Evolutionary conservation across 2,888 invertebrate genomes (phyloP).

Genomic region (Podabrus alpinus): DNA sequence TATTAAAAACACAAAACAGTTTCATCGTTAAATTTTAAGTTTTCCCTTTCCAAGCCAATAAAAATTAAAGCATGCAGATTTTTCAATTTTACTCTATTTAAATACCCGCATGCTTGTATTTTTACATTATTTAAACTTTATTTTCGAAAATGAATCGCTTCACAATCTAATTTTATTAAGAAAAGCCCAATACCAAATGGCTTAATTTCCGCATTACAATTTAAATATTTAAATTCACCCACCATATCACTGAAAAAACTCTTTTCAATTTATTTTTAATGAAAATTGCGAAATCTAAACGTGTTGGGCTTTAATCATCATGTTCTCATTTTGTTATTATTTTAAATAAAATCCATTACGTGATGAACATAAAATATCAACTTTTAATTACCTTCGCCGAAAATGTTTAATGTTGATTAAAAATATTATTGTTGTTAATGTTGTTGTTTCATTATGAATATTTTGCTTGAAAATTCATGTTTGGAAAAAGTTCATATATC

Average conservation of each 20-base stretch:
- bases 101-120: not conserved
- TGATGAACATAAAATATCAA: not conserved
- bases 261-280: not conserved
- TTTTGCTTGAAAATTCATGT: not conserved
- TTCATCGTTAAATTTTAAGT: not conserved
- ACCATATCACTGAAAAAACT: not conserved
- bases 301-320: not conserved
- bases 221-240: not conserved
- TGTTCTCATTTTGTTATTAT: not conserved
- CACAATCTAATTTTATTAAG: not conserved
- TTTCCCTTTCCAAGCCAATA: not conserved
- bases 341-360: not conserved
- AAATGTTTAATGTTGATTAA: not conserved
- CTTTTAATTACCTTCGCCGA: not conserved
- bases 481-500: not conserved
- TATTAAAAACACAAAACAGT: not conserved
- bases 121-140: not conserved
- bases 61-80: not conserved
- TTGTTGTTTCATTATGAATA: not conserved
- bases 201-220: not conserved
- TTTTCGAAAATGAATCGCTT: not conserved
- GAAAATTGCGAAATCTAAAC: not conserved
- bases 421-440: not conserved
- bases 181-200: not conserved
- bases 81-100: not conserved